These are phyloP conservation scores for Auanema sp. DNA, from an alignment of 2,888 invertebrate species.

Conservation along the genomic window DNA sequence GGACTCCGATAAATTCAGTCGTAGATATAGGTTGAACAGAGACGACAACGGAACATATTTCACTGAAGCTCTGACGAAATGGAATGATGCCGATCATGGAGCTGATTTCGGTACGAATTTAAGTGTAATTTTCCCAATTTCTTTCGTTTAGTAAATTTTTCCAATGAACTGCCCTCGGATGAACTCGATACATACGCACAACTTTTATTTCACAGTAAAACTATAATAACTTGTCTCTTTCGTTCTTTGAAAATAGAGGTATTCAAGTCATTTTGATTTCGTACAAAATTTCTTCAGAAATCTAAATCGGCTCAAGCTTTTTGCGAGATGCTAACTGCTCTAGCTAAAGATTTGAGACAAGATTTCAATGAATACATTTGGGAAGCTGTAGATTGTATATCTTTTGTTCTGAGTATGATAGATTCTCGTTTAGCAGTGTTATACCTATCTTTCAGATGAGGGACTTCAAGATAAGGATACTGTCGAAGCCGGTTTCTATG, in stretches of 20 bases:
- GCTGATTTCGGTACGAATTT: conserved; percentile 74
- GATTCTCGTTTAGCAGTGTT: not conserved
- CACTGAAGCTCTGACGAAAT: conserved; percentile 81
- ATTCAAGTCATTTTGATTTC: conserved; percentile 63
- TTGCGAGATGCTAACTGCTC: conserved; percentile 42
- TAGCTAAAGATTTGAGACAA: conserved; percentile 48
- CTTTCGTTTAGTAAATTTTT: conserved; percentile 70
- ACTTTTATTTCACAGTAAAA: conserved; percentile 73
- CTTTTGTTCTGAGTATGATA: conserved; percentile 30
- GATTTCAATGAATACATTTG: conserved; percentile 48
- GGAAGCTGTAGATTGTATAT: conserved; percentile 37
- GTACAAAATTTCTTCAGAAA: conserved; percentile 10
- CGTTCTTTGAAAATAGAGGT: conserved; percentile 77
- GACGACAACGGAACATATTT: conserved; percentile 79
- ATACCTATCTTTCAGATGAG: conserved; percentile 19
- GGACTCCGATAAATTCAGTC: conserved; percentile 28
- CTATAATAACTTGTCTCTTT: conserved; percentile 69
- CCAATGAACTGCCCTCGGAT: conserved; percentile 74
- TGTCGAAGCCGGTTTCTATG: conserved; percentile 82
- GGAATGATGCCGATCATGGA: conserved; percentile 76
- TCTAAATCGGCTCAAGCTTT: conserved; percentile 31
- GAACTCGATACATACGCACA: conserved; percentile 81
- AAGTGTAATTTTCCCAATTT: not conserved
- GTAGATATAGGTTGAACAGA: conserved; percentile 11
- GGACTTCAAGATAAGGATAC: conserved; percentile 34